These are phyloP conservation scores for Sericinus montela DNA, from an alignment of 2,888 invertebrate genomes.

Conservation along the genomic window DNA sequence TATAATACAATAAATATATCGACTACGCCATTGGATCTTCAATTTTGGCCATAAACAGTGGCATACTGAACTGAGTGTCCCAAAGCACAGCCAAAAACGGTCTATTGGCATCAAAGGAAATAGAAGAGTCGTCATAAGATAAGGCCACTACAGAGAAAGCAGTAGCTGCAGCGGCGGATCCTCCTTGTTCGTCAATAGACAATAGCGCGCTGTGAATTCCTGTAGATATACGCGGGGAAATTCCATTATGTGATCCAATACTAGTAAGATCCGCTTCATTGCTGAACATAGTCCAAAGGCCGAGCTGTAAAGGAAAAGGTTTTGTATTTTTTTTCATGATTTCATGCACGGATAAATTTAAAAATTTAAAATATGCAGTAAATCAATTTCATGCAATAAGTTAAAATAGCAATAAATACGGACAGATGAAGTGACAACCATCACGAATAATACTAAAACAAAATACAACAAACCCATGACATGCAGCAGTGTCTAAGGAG, in stretches of 20 bases:
- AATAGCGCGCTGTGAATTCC: constrained; percentile 71
- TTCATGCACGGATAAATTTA: no score
- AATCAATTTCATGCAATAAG: no score
- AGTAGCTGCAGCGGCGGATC: constrained; percentile 67
- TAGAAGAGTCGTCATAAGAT: constrained; percentile 55
- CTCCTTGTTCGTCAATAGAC: constrained; percentile 75
- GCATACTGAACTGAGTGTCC: constrained; percentile 60
- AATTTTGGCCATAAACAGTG: constrained; percentile 72
- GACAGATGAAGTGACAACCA: no score
- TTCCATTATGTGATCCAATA: constrained; percentile 40
- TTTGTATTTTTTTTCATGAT: no score
- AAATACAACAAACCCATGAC: no score
- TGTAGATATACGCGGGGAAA: constrained; percentile 54
- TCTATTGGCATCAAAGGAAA: constrained; percentile 56
- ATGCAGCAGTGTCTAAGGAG: no score
- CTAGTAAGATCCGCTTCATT: constrained; percentile 49
- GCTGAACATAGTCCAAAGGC: constrained; percentile 60
- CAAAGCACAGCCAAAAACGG: constrained; percentile 74
- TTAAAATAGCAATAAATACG: no score
- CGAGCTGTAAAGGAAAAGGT: constrained; percentile 55
- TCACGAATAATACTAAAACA: no score
- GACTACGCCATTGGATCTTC: constrained; percentile 52
- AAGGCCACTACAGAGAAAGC: constrained; percentile 66
- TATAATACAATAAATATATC: not conserved
- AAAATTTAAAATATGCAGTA: no score